Evolutionary conservation across 1,140 invertebrate species (phyloP).

Genomic region (Euschistus heros): DNA sequence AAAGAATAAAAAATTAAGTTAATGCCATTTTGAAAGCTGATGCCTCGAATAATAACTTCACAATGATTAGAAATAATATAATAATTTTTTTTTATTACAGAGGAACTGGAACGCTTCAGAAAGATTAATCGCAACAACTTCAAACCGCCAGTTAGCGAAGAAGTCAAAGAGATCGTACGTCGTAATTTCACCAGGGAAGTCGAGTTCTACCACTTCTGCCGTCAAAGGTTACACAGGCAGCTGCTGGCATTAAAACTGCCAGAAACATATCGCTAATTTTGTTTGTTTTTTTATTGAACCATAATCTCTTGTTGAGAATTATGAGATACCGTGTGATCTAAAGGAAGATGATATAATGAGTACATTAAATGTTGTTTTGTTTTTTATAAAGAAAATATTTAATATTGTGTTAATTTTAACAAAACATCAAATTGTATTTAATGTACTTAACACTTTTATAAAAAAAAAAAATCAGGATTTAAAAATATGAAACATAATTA

Average conservation of each 20-base stretch:
- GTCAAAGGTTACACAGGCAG: conserved; percentile 70
- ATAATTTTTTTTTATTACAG: conserved; percentile 39
- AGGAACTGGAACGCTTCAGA: conserved; percentile 58
- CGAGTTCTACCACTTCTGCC: conserved; percentile 84
- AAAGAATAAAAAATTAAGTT: too few species aligned
- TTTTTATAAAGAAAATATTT: too few species aligned
- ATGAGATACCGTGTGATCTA: neutral
- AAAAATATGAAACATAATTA: too few species aligned
- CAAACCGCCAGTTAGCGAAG: conserved; percentile 74
- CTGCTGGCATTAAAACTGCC: conserved; percentile 49
- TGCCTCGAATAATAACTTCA: neutral
- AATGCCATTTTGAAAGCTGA: too few species aligned
- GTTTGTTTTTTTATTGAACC: neutral
- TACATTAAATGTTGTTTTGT: too few species aligned
- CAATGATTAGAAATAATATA: neutral
- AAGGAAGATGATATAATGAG: neutral
- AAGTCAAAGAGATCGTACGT: conserved; percentile 74
- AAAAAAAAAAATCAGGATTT: too few species aligned
- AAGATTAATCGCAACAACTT: conserved; percentile 77
- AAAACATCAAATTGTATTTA: too few species aligned
- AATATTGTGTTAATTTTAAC: too few species aligned
- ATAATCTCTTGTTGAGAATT: neutral
- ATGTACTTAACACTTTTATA: too few species aligned
- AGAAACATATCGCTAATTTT: conserved; percentile 11
- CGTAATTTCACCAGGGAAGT: conserved; percentile 80